Base-by-base conservation (phyloP, 2,113 vertebrate genomes). In the Lampris megalopsis region DNA sequence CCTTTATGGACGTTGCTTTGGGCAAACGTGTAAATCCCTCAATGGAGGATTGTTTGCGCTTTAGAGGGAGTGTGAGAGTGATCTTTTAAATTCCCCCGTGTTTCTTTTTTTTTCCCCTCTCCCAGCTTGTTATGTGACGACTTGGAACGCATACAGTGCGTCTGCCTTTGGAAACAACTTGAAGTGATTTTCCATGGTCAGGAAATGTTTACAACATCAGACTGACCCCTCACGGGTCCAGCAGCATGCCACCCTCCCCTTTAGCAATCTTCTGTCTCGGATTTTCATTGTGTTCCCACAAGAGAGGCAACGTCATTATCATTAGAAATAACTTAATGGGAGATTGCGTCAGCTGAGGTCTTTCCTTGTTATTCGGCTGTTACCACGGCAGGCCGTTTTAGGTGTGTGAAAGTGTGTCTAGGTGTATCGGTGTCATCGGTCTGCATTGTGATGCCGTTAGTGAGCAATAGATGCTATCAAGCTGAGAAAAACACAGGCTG, bases 121-220 rank as follows among this genome's bases (percentile, higher is more conserved):
- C 48, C 7, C 58, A n/a, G 35, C 58, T 3, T 71, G 59, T 40
- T 66, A 54, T 71, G 58, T 60, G 48, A 69, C 47, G 62, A 70
- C 63, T 66, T 35, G 11, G 58, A 71, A 52, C 65, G 45, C 40
- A 13, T 50, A 47, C 47, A 35, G 68, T 68, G 24, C 24, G 35
- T 73, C 63, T 72, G 36, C 41, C 80, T 86, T 79, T 60, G 62
- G 52, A 83, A 82, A 70, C 57, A 65, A 50, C 42, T 52, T 75
- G 6, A 69, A 84, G 80, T 71, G 79, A 83, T 90, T 90, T 92
- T 79, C 79, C 77, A 38, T 52, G 38, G 64, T 70, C 57, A 53
- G 3, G 41, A 64, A 24, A 48, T 77, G 45, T 80, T 66, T 75
- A 68, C 60, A 67, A 68, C 37, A 71, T 43, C 36, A 36, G 42